Conservation (phyloP, 2,888 invertebrate genomes). For the Laspeyria flexula region DNA sequence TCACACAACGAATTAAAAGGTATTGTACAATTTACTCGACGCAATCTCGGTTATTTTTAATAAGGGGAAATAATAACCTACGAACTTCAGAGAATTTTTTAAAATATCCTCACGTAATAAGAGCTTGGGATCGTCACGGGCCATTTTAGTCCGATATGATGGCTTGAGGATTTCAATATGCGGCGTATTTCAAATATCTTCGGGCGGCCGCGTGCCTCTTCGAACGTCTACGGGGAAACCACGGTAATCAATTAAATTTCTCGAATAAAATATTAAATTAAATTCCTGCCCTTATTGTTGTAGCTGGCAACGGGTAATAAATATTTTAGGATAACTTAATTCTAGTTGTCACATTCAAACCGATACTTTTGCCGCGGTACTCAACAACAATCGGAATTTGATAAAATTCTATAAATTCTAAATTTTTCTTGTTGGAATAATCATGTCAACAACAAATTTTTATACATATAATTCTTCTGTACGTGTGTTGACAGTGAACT, state of each 20-base stretch:
- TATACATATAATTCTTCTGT: too few relatives aligned
- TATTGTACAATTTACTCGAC: slow-evolving; percentile 10
- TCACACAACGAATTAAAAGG: slow-evolving; percentile 9
- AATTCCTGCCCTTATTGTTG: slow-evolving; percentile 41
- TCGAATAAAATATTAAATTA: slow-evolving; percentile 69
- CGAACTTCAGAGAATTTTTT: slow-evolving; percentile 31
- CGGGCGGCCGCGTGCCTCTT: slow-evolving; percentile 60
- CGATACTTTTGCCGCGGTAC: neutral
- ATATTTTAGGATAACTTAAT: slow-evolving; percentile 23
- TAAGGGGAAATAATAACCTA: slow-evolving; percentile 43
- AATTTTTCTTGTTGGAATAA: too few relatives aligned
- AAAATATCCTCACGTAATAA: slow-evolving; percentile 64
- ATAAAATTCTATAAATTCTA: too few relatives aligned
- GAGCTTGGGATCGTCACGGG: slow-evolving; percentile 53
- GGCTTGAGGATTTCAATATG: slow-evolving; percentile 79
- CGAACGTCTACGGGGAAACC: slow-evolving; percentile 52
- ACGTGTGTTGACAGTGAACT: too few relatives aligned
- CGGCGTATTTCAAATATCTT: slow-evolving; percentile 79
- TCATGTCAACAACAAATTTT: too few relatives aligned
- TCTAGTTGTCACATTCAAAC: neutral
- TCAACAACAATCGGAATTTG: too few relatives aligned
- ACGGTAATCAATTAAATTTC: slow-evolving; percentile 72
- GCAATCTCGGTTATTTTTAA: slow-evolving; percentile 43
- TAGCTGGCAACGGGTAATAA: slow-evolving; percentile 7
- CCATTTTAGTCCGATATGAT: slow-evolving; percentile 74